A percentile compares a stretch with the other conserved stretches of the same genome.
Evolutionary conservation across 92 coral and sea anemone species (phyloP).

Genomic region (Ricordea florida): DNA sequence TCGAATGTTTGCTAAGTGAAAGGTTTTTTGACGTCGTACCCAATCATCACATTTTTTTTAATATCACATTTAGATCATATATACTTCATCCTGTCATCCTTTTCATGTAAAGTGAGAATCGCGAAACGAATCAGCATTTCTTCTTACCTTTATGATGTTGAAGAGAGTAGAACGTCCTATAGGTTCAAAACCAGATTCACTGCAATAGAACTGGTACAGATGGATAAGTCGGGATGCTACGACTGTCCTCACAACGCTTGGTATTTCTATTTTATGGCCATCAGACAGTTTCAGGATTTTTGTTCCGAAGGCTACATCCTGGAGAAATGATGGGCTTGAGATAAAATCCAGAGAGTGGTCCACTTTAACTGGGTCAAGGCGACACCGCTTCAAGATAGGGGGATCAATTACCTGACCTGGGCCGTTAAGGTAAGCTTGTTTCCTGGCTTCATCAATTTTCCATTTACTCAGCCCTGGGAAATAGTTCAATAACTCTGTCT

Average conservation of each 20-base stretch:
- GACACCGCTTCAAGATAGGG: slow-evolving; percentile 12
- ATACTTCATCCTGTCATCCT: too few species aligned
- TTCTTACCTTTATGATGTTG: too few species aligned
- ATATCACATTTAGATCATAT: too few species aligned
- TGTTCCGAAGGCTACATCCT: slow-evolving; percentile 73
- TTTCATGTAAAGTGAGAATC: too few species aligned
- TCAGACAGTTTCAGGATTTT: slow-evolving; percentile 48
- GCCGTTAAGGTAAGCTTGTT: slow-evolving; percentile 24
- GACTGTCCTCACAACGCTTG: slow-evolving; percentile 66
- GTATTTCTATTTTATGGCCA: slow-evolving; percentile 61
- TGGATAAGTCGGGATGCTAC: slow-evolving; percentile 57
- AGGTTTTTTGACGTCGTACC: too few species aligned
- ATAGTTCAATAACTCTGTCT: slow-evolving; percentile 17
- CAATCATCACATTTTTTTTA: too few species aligned
- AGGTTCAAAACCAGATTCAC: too few species aligned
- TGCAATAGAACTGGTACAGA: too few species aligned
- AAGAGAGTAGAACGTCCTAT: too few species aligned
- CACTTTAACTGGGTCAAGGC: slow-evolving; percentile 31
- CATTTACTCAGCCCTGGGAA: slow-evolving; percentile 37
- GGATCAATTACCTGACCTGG: slow-evolving; percentile 41
- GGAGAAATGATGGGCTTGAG: slow-evolving; percentile 47
- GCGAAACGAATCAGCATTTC: too few species aligned
- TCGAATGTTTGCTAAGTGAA: too few species aligned
- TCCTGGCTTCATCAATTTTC: slow-evolving; percentile 44
- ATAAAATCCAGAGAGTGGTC: slow-evolving; percentile 48